Evolutionary conservation across 1,140 invertebrate species (phyloP), one percentile per base, ranked within the genome.

Genomic region (Anagrus nilaparvatae): DNA sequence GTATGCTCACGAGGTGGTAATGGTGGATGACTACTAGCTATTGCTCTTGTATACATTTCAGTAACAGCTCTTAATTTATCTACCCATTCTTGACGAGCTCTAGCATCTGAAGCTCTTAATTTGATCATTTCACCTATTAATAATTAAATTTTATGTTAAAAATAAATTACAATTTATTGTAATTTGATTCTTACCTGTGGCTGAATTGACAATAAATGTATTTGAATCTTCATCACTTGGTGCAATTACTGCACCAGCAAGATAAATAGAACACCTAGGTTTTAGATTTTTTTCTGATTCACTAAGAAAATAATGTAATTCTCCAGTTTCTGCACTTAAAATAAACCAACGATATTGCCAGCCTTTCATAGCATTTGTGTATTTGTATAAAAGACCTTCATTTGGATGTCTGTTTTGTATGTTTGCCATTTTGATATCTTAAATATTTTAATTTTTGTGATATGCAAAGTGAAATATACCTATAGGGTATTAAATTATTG

Each of bases 331-430:
- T 3, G 90, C 81, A 60, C 94, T 90, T 5, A 97, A 77, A 3
- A 90, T 81, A 61, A 97, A 97, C 84, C 88, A 97, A 28, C 94
- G 72, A 51, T 84, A 88, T 60, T 97, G 93, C 89, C 90, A 97
- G 14, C 94, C 94, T 71, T 97, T 97, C 67, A 97, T 83, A 1
- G 97, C 91, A 72, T 98, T 98, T 20, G 93, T 98, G 55, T 96
- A 97, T 63, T 97, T 98, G 58, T 83, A 84, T 7, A 98, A 69
- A 59, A 87, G 81, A 1, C 93, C 94, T 63, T 84, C 81, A 50
- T 78, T 74, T 43, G 70, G 69, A 42, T 75, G 68, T 29, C 71
- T 61, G 31, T 65, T 60, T 55, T 67, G 61, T n/a, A n/a, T n/a
- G n/a, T n/a, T n/a, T n/a, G n/a, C n/a, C n/a, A n/a, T n/a, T n/a